Evolutionary conservation across 2,888 invertebrate genomes (phyloP).

Genomic region (Dryomyza anilis): DNA sequence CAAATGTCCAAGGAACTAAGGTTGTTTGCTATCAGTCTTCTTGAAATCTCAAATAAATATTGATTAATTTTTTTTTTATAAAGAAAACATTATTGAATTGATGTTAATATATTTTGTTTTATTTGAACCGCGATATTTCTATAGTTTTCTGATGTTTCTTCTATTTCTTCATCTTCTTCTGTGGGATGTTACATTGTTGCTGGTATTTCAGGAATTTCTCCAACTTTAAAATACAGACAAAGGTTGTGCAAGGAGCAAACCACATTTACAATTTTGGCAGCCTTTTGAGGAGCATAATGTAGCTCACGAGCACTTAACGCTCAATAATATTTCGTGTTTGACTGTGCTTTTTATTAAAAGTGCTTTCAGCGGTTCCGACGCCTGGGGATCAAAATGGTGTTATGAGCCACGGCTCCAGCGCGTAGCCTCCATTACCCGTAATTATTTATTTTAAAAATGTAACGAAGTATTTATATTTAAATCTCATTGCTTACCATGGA

Average conservation of each 20-base stretch:
- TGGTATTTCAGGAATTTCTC: neutral
- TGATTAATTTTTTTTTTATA: too few species aligned
- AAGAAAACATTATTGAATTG: too few species aligned
- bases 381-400: conserved; percentile 18
- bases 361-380: neutral
- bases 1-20: too few species aligned
- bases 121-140: neutral
- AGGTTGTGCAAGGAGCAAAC: conserved; percentile 25
- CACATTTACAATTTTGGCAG: conserved; percentile 24
- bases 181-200: neutral
- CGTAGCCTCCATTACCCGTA: conserved; percentile 29
- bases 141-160: neutral
- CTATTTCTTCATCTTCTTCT: neutral
- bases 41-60: too few species aligned
- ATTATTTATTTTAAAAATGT: neutral
- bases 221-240: neutral
- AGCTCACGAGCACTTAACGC: conserved; percentile 16
- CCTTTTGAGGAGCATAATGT: conserved; percentile 24
- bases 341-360: conserved; percentile 21
- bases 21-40: too few species aligned
- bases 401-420: conserved; percentile 26
- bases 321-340: conserved; percentile 21
- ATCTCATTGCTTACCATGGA: conserved; percentile 3
- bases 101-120: neutral
- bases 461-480: too few species aligned